phyloP scores from a whole-genome alignment of 1,140 invertebrate genomes.

The Drosophila guanche region DNA sequence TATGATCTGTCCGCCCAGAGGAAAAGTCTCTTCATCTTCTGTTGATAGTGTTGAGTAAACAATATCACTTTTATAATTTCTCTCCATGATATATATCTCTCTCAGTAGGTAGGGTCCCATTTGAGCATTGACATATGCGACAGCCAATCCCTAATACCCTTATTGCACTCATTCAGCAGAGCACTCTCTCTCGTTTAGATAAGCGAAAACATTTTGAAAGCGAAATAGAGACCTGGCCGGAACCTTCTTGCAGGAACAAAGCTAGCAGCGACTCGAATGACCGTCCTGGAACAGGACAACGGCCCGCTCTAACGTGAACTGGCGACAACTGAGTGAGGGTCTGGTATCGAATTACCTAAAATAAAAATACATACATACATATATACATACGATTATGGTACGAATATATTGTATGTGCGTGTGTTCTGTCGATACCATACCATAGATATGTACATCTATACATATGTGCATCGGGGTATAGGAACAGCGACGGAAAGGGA shows the following conservation, averaged over 20 bases:
- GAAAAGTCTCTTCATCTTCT: conserved; percentile 9
- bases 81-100: conserved; percentile 21
- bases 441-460: conserved; percentile 31
- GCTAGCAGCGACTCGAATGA: conserved; percentile 45
- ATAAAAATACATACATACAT: too few species aligned
- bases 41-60: conserved; percentile 6
- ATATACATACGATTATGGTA: background rate
- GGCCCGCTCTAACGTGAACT: conserved; percentile 20
- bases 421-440: conserved; percentile 41
- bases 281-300: conserved; percentile 37
- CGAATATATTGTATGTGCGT: conserved; percentile 21
- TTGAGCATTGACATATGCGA: conserved; percentile 43
- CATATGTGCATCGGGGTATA: conserved; percentile 13
- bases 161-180: conserved; percentile 21
- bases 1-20: conserved; percentile 2
- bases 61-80: conserved; percentile 17
- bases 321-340: conserved; percentile 33
- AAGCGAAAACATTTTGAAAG: conserved; percentile 63
- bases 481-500: background rate
- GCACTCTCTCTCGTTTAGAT: conserved; percentile 43
- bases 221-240: conserved; percentile 63
- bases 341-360: conserved; percentile 68
- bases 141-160: conserved; percentile 26
- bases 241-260: conserved; percentile 37
- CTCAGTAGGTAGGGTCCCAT: conserved; percentile 21